Percentiles rank a stretch among this genome's conserved stretches.
Conservation (phyloP, 2,888 invertebrate genomes). For the Ptilodon capucinus region DNA sequence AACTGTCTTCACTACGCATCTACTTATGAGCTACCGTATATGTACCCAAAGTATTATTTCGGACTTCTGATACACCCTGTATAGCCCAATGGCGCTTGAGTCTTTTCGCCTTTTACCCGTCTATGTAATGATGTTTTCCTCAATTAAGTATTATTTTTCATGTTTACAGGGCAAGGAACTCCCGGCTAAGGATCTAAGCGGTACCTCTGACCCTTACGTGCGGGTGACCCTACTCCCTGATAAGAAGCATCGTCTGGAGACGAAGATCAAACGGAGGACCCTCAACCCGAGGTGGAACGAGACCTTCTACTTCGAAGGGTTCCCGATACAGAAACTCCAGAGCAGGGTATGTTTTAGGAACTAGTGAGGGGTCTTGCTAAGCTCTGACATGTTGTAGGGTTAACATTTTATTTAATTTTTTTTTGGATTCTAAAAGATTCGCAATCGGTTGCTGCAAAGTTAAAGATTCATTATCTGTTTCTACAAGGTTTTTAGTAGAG, state of each 20-base stretch:
- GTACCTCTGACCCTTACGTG: conserved; percentile 96
- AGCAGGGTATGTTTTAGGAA: conserved; percentile 84
- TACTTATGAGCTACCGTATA: no score
- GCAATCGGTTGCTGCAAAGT: no score
- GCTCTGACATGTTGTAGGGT: not conserved
- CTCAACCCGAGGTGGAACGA: conserved; percentile 97
- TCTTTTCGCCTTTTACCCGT: no score
- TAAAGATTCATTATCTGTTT: not conserved
- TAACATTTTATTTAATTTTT: no score
- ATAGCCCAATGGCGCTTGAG: no score
- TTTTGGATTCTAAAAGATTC: no score
- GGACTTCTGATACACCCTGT: no score
- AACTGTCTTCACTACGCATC: no score
- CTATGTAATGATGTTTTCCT: no score
- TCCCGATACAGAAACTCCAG: conserved; percentile 96
- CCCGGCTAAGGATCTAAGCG: conserved; percentile 96
- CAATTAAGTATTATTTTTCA: not conserved
- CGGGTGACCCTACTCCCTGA: conserved; percentile 94
- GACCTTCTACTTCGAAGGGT: conserved; percentile 97
- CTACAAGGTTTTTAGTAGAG: not conserved
- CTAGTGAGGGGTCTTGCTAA: not conserved
- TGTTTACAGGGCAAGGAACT: conserved; percentile 91
- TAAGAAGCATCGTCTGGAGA: conserved; percentile 95
- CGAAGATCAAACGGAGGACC: conserved; percentile 95
- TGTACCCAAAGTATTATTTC: no score